Conservation (phyloP, 92 coral and sea anemone species). For the Palythoa grandiflora region DNA sequence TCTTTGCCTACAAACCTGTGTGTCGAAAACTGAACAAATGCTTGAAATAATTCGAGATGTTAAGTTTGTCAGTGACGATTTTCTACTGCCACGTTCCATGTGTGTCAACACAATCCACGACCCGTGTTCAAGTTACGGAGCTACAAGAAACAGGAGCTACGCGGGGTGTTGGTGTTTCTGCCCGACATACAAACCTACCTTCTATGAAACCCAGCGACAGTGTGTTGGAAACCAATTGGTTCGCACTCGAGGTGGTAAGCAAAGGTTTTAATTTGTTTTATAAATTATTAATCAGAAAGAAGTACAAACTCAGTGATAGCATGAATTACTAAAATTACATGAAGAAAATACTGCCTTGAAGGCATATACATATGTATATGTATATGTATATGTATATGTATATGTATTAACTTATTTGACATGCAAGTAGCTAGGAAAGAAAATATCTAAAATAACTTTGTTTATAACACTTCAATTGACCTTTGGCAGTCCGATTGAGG, state of each 20-base stretch:
- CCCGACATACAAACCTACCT: background rate
- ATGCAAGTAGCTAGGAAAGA: background rate
- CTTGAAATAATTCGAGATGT: slow-evolving; percentile 16
- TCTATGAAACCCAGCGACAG: slow-evolving; percentile 22
- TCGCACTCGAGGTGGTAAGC: slow-evolving; percentile 20
- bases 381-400: too few relatives aligned
- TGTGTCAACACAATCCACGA: slow-evolving; percentile 18
- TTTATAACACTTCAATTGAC: background rate
- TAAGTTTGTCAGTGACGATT: slow-evolving; percentile 6
- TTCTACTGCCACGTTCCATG: slow-evolving; percentile 3
- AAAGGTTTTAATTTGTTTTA: background rate
- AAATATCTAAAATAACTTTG: background rate
- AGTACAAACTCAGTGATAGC: background rate
- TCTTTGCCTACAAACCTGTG: background rate
- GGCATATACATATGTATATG: background rate
- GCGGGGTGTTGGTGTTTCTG: background rate
- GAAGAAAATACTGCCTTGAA: background rate
- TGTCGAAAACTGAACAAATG: background rate
- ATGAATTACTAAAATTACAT: background rate
- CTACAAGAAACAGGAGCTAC: slow-evolving; percentile 1
- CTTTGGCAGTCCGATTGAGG: background rate
- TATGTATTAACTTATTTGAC: background rate
- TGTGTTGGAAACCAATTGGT: slow-evolving; percentile 1
- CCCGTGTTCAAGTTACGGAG: slow-evolving; percentile 15
- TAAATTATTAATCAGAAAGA: background rate